Base-by-base conservation (phyloP, 2,113 vertebrate species). In the Lichenostomus cassidix region DNA sequence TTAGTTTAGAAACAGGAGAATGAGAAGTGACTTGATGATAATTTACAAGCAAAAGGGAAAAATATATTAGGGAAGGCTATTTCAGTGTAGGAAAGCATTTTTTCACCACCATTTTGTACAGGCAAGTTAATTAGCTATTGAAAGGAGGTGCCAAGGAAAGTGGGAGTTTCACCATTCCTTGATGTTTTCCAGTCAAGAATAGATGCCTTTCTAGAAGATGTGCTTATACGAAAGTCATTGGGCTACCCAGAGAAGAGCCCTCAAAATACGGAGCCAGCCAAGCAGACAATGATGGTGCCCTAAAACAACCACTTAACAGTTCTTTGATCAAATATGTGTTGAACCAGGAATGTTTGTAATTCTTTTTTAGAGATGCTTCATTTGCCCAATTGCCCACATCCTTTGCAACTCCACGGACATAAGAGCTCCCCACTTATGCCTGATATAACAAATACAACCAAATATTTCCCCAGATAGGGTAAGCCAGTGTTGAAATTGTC, bases 1-100 rank as follows among this genome's bases (percentile, higher is more conserved):
- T 70, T 92, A 8, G 33, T 76, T 89, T 90, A 94, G 39, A 80
- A 92, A 74, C 19, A 86, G n/a, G 92, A 90, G 42, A 80, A 53
- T 55, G 35, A 86, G 22, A 49, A 11, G 39, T 70, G 55, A 80
- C 22, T 89, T 73, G 37, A 49, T 74, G 22, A 69, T n/a, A 53
- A 37, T 27, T 77, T 83, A 82, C 4, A 3, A 86, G 29, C 8
- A 69, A 56, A 89, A 62, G 19, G 23, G 27, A 5, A 70, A 88
- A 89, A 83, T 1, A 49, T 9, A 29, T 35, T 35, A 60, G 29
- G 68, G 18, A 56, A 28, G 18, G 46, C 18, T 65, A 44, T 69
- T 94, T 86, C 35, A 64, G 7, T 31, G 17, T 35, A n/a, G 24
- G 71, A 79, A 74, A 49, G 33, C 9, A 46, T 44, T 80, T 92